Evolutionary conservation across 2,888 invertebrate species (phyloP).

Genomic region (Hirtodrosophila cameraria): DNA sequence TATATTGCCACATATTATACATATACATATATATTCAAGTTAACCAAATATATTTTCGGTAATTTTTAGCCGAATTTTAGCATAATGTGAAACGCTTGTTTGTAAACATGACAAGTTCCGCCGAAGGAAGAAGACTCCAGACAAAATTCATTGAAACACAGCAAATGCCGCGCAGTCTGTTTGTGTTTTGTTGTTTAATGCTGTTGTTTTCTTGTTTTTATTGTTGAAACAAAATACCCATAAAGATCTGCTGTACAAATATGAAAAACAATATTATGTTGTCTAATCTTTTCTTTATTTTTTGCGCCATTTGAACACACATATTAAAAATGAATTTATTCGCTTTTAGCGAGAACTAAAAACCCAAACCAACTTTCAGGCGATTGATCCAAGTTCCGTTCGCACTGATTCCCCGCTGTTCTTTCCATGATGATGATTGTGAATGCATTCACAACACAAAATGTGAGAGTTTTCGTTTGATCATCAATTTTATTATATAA

Average conservation of each 20-base stretch:
- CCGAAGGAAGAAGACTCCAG: conserved; percentile 53
- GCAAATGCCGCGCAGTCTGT: conserved; percentile 70
- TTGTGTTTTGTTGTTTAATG: conserved; percentile 61
- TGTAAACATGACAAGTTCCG: conserved; percentile 79
- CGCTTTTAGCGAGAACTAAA: conserved; percentile 52
- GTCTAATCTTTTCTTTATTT: conserved; percentile 20
- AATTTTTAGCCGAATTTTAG: conserved; percentile 48
- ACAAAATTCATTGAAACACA: conserved; percentile 58
- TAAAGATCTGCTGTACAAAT: conserved; percentile 71
- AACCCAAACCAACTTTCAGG: conserved; percentile 29
- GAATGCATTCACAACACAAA: conserved; percentile 37
- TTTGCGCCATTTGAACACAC: conserved; percentile 17
- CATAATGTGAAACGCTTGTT: conserved; percentile 58
- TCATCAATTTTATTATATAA: conserved; percentile 81
- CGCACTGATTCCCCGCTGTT: conserved; percentile 10
- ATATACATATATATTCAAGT: conserved; percentile 28
- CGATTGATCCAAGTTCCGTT: conserved; percentile 76
- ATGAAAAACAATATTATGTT: conserved; percentile 54
- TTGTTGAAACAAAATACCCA: conserved; percentile 74
- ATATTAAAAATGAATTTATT: conserved; percentile 77
- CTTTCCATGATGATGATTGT: neutral
- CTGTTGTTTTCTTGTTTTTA: conserved; percentile 40
- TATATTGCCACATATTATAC: conserved; percentile 54
- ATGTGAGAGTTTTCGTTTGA: conserved; percentile 82
- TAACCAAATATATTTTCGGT: conserved; percentile 32